Conservation (phyloP, 2,113 vertebrate species). For the Delphinus delphis region DNA sequence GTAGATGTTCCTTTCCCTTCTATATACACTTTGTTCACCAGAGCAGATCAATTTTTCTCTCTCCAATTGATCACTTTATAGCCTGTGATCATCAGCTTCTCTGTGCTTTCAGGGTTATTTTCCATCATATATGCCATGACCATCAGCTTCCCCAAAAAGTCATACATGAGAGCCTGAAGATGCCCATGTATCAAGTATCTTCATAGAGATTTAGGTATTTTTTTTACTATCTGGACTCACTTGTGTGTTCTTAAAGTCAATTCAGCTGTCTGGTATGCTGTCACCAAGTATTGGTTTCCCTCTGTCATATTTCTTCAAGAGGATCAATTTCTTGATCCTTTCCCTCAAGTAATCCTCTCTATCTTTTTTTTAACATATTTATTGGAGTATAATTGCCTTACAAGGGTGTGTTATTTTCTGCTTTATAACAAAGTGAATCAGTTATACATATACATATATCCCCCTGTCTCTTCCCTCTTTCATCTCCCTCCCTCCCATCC, state of each 20-base stretch:
- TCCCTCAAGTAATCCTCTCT: constrained; percentile 1
- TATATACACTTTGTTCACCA: not conserved
- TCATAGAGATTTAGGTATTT: not conserved
- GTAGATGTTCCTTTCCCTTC: not conserved
- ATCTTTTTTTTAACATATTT: not conserved
- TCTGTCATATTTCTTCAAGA: not conserved
- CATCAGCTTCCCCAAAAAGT: not conserved
- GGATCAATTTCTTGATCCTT: not conserved
- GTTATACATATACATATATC: too few relatives aligned
- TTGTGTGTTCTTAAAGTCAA: not conserved
- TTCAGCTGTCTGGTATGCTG: not conserved
- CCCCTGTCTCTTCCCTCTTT: too few relatives aligned
- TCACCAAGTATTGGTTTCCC: not conserved
- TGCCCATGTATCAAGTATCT: not conserved
- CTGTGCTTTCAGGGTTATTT: not conserved
- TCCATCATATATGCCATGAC: not conserved
- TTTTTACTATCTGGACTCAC: not conserved
- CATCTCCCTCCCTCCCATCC: too few relatives aligned
- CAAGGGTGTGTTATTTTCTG: too few relatives aligned
- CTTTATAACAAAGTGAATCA: too few relatives aligned
- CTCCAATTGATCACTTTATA: not conserved
- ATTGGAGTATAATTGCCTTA: too few relatives aligned
- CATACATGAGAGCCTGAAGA: not conserved
- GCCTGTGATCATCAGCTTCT: not conserved
- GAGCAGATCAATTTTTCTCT: not conserved